Base-by-base conservation (phyloP, 2,888 invertebrate genomes). In the Cataglyphis rosenhaueri region DNA sequence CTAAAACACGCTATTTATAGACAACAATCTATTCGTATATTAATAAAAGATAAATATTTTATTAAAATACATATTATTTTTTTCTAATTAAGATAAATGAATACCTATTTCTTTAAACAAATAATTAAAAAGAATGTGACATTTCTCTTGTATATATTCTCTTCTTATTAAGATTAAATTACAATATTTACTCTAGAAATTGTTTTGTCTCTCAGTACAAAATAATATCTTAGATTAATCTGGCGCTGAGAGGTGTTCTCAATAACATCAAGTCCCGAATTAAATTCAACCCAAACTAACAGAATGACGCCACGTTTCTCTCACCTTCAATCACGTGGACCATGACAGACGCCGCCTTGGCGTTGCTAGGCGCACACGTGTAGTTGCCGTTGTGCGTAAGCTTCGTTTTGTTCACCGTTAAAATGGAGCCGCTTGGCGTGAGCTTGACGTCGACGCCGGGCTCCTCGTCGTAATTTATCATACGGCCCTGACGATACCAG, bases 401-500 rank as follows among this genome's bases (percentile, higher is more conserved):
- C 84, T 93, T 93, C 59, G 94, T 93, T 81, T 93, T 94, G 82
- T 92, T 87, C 74, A 94, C 93, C 85, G 91, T 91, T n/a, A 94
- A 90, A 41, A 92, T 91, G 57, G 94, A 93, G 81, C 94, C 94
- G 74, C 88, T 92, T 83, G 91, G 91, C 65, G 93, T 94, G 12
- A 92, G 88, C 74, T 93, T 93, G 76, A 94, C 93, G 85, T 91
- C 92, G 79, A 95, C 93, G 9, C 94, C 94, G 10, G 94, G 93
- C 81, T 94, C 94, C 61, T 91, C 93, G 86, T 94, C 94, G 88
- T 94, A 94, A 86, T 94, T 94, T 86, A 94, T 94, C 94, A 94
- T 94, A 29, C 92, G 92, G 29, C 92, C 92, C 84, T 93, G 92
- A 76, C 93, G 93, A 87, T 93, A 94, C 94, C 94, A 94, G 86